phyloP scores from a whole-genome alignment of 2,797 vertebrate genomes.

The Paratrypauchen microcephalus region DNA sequence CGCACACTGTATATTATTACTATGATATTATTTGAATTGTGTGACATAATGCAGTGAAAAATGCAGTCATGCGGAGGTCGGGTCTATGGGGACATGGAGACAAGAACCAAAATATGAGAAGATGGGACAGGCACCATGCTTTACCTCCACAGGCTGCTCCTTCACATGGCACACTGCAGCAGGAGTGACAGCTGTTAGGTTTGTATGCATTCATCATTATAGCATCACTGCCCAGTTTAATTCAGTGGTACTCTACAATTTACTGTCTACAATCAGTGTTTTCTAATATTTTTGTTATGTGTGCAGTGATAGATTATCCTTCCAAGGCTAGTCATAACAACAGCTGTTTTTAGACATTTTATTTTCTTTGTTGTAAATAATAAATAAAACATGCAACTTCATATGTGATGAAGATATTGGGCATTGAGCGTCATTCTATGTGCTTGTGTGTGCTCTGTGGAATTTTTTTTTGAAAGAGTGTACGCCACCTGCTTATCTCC shows the following conservation, averaged over 20 bases:
- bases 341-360: neutral
- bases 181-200: constrained; percentile 10
- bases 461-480: too few relatives aligned
- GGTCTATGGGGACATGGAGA: neutral
- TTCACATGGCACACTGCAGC: constrained; percentile 29
- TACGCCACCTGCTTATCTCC: too few relatives aligned
- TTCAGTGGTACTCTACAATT: neutral
- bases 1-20: neutral
- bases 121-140: neutral
- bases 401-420: neutral
- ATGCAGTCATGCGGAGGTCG: constrained; percentile 1
- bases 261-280: neutral
- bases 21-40: neutral
- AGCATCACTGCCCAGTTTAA: neutral
- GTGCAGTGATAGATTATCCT: neutral
- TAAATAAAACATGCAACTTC: neutral
- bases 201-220: constrained; percentile 5
- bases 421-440: too few relatives aligned
- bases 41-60: neutral
- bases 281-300: neutral
- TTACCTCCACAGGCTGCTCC: constrained; percentile 8
- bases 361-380: neutral
- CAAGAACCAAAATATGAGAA: neutral
- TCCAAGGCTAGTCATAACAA: neutral
- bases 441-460: too few relatives aligned